Conservation (phyloP, 2,888 invertebrate species). For the Drosophila nr. perissopoda region DNA sequence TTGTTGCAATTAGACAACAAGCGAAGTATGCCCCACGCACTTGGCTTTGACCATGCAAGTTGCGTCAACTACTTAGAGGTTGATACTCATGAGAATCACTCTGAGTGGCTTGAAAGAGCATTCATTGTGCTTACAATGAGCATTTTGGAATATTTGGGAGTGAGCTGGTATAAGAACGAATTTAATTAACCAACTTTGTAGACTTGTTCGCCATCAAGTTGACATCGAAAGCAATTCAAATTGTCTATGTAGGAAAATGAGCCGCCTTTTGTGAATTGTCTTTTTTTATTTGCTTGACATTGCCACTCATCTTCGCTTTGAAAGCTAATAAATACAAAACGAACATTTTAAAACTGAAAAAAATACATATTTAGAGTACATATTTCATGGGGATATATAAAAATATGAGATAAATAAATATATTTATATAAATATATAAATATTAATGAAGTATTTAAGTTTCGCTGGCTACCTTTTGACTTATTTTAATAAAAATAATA, state of each 20-base stretch:
- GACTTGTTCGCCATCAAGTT: constrained; percentile 30
- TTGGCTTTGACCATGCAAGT: constrained; percentile 55
- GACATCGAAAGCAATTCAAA: constrained; percentile 34
- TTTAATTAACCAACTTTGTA: constrained; percentile 53
- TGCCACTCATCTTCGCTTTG: too few relatives aligned
- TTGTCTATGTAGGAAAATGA: neutral
- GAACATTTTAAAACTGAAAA: too few relatives aligned
- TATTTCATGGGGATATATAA: neutral
- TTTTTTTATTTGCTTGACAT: neutral
- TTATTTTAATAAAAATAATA: neutral
- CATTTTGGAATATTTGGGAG: neutral
- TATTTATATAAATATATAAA: neutral
- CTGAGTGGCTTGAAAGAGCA: constrained; percentile 15
- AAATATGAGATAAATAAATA: neutral
- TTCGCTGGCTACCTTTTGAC: neutral
- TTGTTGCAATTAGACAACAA: constrained; percentile 72
- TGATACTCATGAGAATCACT: constrained; percentile 14
- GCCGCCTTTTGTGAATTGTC: neutral
- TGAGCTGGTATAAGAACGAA: neutral
- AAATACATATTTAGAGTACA: neutral
- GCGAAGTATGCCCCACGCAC: constrained; percentile 46
- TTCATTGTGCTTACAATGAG: constrained; percentile 10
- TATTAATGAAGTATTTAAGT: neutral
- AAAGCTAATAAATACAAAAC: neutral
- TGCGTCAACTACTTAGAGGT: constrained; percentile 38